These are phyloP conservation scores for Gastracanthus pulcherrimus DNA, from an alignment of 2,888 invertebrate genomes.

Conservation along the genomic window DNA sequence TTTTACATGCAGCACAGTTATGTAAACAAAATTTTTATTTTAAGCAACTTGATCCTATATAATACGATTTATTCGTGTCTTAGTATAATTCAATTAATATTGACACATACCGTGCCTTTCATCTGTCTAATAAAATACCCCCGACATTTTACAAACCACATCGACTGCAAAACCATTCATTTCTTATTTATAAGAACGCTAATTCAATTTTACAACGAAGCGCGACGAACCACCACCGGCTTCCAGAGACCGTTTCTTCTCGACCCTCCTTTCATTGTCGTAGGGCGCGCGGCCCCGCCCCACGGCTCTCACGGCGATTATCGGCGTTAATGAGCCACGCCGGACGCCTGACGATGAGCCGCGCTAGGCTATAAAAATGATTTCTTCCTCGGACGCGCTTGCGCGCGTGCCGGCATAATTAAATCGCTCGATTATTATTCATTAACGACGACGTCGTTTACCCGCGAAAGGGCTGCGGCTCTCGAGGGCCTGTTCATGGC, in stretches of 20 bases:
- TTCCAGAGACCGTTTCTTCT: not conserved
- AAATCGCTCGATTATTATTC: constrained; percentile 36
- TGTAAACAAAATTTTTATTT: too few species aligned
- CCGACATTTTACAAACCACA: too few species aligned
- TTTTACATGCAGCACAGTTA: too few species aligned
- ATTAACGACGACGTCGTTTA: not conserved
- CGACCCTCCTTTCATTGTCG: not conserved
- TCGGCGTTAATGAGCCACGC: constrained; percentile 27
- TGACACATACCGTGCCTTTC: too few species aligned
- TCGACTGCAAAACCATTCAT: not conserved
- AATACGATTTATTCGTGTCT: too few species aligned
- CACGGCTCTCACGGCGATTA: constrained; percentile 7
- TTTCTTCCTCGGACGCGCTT: constrained; percentile 7
- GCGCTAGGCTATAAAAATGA: constrained; percentile 13
- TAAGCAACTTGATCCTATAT: too few species aligned
- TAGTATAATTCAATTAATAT: too few species aligned
- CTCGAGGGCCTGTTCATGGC: not conserved
- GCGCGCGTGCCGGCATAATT: constrained; percentile 11
- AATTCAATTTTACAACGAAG: not conserved
- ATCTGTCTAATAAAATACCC: too few species aligned
- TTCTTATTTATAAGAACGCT: not conserved
- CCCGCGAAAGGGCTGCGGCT: not conserved
- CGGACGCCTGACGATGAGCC: not conserved
- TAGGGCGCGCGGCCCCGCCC: not conserved
- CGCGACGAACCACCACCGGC: too few species aligned